Evolutionary conservation across 1,140 invertebrate genomes (phyloP).

Genomic region (Brachionus rotundiformis): DNA sequence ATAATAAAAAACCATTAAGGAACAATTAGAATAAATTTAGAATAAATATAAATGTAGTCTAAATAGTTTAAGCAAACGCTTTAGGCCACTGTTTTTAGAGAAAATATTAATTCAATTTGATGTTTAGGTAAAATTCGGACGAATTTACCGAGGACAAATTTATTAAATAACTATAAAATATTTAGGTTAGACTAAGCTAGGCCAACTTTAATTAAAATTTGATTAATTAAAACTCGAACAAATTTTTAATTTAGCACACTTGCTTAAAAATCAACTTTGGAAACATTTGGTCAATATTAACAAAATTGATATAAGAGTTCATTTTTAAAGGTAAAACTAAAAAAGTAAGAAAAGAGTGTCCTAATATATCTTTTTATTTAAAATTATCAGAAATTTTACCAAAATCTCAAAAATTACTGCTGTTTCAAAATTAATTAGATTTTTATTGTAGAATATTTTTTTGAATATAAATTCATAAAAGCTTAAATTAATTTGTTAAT

Average conservation of each 20-base stretch:
- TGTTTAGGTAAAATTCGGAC: not conserved
- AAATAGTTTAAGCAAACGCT: constrained; percentile 36
- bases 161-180: constrained; percentile 33
- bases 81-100: not conserved
- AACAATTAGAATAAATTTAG: constrained; percentile 25
- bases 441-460: no score
- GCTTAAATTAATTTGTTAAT: no score
- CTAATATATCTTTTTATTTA: no score
- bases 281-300: not conserved
- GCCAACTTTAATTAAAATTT: not conserved
- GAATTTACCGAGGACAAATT: not conserved
- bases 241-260: not conserved
- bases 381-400: no score
- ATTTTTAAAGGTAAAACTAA: no score
- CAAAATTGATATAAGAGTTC: no score
- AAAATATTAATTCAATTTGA: not conserved
- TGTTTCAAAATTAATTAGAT: no score
- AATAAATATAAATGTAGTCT: not conserved
- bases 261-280: not conserved
- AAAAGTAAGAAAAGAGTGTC: no score
- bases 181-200: not conserved
- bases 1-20: constrained; percentile 12
- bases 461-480: no score
- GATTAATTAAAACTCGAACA: not conserved
- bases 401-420: no score